phyloP scores from a whole-genome alignment of 2,888 invertebrate genomes.

The Hydrotaea cyrtoneurina region DNA sequence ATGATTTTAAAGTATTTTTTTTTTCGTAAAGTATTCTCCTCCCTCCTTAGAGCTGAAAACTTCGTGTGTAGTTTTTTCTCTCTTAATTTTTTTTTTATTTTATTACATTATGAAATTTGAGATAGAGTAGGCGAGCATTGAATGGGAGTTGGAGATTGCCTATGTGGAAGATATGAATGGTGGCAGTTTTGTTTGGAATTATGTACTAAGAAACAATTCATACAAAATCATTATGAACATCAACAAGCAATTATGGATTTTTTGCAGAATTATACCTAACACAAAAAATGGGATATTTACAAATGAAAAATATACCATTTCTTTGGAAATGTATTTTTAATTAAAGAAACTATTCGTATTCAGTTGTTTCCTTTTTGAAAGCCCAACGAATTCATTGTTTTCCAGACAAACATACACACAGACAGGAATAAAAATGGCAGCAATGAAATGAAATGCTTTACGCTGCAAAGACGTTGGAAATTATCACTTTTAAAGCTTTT shows the following conservation, averaged over 20 bases:
- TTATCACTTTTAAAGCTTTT: too few species aligned
- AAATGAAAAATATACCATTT: too few species aligned
- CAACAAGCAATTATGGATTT: constrained; percentile 8
- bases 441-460: too few species aligned
- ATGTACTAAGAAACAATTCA: constrained; percentile 19
- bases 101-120: constrained; percentile 62
- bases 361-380: too few species aligned
- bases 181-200: not conserved
- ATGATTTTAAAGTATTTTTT: not conserved
- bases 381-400: too few species aligned
- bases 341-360: too few species aligned
- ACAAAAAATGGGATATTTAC: not conserved
- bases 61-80: constrained; percentile 56
- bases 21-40: constrained; percentile 24
- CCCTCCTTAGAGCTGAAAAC: constrained; percentile 6
- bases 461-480: too few species aligned
- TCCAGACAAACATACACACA: too few species aligned
- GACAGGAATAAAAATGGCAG: too few species aligned
- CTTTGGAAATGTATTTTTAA: too few species aligned
- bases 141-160: not conserved
- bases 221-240: not conserved
- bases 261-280: constrained; percentile 21
- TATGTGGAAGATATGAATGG: not conserved
- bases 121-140: constrained; percentile 10
- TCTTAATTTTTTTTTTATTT: constrained; percentile 49